Evolutionary conservation across 2,797 vertebrate species (phyloP), one percentile per base, ranked within the genome.

Genomic region (Graptemys geographica): DNA sequence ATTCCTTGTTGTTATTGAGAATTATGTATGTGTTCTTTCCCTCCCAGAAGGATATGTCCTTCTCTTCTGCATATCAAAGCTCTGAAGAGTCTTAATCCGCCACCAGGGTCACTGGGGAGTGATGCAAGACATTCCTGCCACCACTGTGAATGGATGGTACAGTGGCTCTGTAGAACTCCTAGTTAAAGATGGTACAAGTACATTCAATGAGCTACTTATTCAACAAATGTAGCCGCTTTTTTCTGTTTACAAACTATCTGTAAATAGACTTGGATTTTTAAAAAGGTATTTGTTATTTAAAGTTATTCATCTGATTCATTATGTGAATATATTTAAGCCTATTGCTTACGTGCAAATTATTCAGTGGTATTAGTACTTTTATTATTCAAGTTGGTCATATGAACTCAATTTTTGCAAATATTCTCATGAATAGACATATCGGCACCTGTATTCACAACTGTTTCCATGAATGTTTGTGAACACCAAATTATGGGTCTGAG

Each of bases 101-200:
- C 83, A 57, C 78, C 87, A 21, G 69, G 76, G 92, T 92, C 79
- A 94, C 76, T 4, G 2, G 33, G 86, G 90, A 94, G 92, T 92
- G 88, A 92, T 94, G 37, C 53, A 84, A 31, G 81, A 47, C 79
- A 92, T 28, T 0, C 0, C 62, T 93, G 52, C 81, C 51, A 79
- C 15, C 69, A 56, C 57, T 88, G 11, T 53, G 49, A 81, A 57
- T 41, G 31, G 15, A 62, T 8, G 6, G 27, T 62, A 62, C 7
- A 16, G 59, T 74, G 37, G 10, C 57, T 79, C 72, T 80, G 28
- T 4, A 52, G 41, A 74, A 41, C 37, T 72, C 69, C n/a, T 74
- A 78, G 86, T 33, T 88, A 10, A 19, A 87, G 65, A n/a, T 53
- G 55, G 10, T 47, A 18, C 5, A 13, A 3, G 1, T 55, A 81